A percentile compares a stretch with the other conserved stretches of the same genome.
These are phyloP conservation scores for Lochmaea capreae DNA, from an alignment of 2,888 invertebrate genomes.

Conservation along the genomic window DNA sequence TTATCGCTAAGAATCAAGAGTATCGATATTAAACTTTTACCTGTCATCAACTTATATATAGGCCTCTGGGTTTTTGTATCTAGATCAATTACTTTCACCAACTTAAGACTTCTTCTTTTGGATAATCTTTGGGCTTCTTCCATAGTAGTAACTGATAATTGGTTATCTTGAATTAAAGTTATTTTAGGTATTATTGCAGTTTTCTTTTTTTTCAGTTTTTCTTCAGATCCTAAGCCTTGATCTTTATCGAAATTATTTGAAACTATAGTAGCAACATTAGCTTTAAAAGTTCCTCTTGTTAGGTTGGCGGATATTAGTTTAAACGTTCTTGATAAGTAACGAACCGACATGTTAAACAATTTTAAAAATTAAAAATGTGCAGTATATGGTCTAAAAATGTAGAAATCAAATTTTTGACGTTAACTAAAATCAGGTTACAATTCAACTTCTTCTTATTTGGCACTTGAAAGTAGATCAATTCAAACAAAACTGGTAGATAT, in stretches of 20 bases:
- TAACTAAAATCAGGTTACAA: not conserved
- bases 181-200: slow-evolving; percentile 69
- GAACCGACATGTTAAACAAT: slow-evolving; percentile 4
- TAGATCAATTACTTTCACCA: slow-evolving; percentile 76
- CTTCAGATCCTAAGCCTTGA: slow-evolving; percentile 42
- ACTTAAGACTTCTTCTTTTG: slow-evolving; percentile 74
- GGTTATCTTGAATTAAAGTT: slow-evolving; percentile 71
- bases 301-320: not conserved
- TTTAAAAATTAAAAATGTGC: not conserved
- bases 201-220: slow-evolving; percentile 55
- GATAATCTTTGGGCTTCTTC: slow-evolving; percentile 79
- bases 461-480: not conserved
- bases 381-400: not conserved
- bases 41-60: slow-evolving; percentile 77
- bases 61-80: slow-evolving; percentile 77
- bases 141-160: slow-evolving; percentile 72
- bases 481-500: not conserved
- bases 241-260: slow-evolving; percentile 30
- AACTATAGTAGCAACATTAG: not conserved
- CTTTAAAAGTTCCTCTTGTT: not conserved
- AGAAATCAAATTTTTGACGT: not conserved
- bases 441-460: not conserved
- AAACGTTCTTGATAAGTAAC: slow-evolving; percentile 16
- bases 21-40: slow-evolving; percentile 45
- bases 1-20: not conserved